Evolutionary conservation across 2,113 vertebrate genomes (phyloP).

Genomic region (Polypterus bichir): DNA sequence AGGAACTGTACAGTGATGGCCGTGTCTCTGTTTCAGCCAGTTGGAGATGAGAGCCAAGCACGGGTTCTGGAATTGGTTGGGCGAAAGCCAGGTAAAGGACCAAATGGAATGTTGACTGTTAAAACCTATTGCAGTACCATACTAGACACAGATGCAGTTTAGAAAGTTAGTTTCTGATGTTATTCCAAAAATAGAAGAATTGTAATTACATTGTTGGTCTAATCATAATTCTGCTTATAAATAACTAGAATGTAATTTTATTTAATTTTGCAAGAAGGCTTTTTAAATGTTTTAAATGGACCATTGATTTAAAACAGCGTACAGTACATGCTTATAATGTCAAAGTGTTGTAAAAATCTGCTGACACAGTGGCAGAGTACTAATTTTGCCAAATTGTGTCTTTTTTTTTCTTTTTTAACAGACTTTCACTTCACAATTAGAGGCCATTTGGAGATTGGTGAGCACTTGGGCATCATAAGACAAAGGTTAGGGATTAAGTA

Average conservation of each 20-base stretch:
- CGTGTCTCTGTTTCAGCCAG: constrained; percentile 42
- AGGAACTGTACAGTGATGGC: no score
- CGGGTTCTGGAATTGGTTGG: constrained; percentile 63
- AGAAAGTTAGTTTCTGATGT: background rate
- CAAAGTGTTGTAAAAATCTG: no score
- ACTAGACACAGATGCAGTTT: background rate
- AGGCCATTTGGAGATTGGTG: constrained; percentile 74
- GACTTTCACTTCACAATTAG: constrained; percentile 68
- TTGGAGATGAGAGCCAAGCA: constrained; percentile 75
- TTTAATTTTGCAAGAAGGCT: no score
- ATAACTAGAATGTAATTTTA: no score
- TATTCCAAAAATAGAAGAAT: background rate
- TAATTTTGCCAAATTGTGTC: background rate
- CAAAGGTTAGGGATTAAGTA: constrained; percentile 56
- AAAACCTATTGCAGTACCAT: no score
- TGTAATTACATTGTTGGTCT: background rate
- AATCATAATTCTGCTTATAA: background rate
- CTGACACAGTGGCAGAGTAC: no score
- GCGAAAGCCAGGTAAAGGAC: constrained; percentile 58
- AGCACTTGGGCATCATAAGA: constrained; percentile 69
- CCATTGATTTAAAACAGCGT: no score
- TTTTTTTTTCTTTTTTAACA: constrained; percentile 21
- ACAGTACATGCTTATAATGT: no score
- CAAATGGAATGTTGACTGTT: no score
- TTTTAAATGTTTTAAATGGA: no score